Evolutionary conservation across 2,797 vertebrate genomes (phyloP), one percentile per base, ranked within the genome.

Genomic region (Eulemur rubriventer): DNA sequence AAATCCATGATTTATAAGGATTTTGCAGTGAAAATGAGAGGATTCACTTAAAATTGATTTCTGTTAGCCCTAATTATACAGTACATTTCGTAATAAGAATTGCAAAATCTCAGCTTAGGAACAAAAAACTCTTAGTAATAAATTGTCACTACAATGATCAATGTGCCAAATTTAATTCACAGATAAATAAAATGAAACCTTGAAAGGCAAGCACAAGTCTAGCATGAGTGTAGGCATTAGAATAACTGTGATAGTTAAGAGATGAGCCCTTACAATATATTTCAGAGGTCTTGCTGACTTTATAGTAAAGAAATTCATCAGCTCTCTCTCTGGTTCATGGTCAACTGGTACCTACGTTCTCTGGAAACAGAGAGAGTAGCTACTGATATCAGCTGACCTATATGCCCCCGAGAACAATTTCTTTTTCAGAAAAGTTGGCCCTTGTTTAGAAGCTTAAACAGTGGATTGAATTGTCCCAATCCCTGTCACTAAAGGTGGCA

Each of bases 41-140:
- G 69, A 98, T 97, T 69, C 86, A 35, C 50, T 95, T 91, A 94
- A 97, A 97, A 97, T 48, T 73, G 55, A 88, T 96, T 97, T 97
- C 72, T 96, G 59, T 35, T 94, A 97, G 57, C 50, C 76, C 69
- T 98, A 97, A 97, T 98, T 98, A 95, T 33, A 94, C 57, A 93
- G 89, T 94, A 43, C 86, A 96, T 91, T 97, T 98, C 95, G 89
- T 97, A 98, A 97, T 65, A 97, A 97, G 72, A 81, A 97, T 35
- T 85, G 93, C 96, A 95, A 98, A 94, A 97, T 85, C 96, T 98
- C 90, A 98, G 85, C 70, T 88, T 59, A 55, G 17, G 73, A 97
- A 96, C 13, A 97, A 98, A 98, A 94, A 33, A 7, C 83, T 96
- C 84, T 96, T 79, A 50, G 72, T 96, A 96, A 96, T 84, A 96